These are phyloP conservation scores for Torymus auratus DNA, from an alignment of 2,888 invertebrate genomes.

Conservation along the genomic window DNA sequence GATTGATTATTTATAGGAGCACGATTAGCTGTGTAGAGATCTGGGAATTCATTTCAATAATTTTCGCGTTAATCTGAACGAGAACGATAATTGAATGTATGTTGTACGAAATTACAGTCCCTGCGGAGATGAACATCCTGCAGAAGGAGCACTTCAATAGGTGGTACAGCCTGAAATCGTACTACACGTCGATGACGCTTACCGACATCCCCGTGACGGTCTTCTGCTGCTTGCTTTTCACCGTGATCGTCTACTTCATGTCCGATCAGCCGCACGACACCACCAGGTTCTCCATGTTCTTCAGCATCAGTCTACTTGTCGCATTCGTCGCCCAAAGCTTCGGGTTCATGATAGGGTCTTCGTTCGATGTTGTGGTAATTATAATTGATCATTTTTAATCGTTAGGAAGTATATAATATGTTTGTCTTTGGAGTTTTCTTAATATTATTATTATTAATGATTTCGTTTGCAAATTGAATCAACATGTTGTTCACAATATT, in stretches of 20 bases:
- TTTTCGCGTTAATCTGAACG: too few species aligned
- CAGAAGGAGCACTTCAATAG: slow-evolving; percentile 92
- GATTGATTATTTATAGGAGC: too few species aligned
- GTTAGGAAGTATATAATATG: too few species aligned
- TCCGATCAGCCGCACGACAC: slow-evolving; percentile 91
- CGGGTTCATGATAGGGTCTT: slow-evolving; percentile 94
- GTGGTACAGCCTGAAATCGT: slow-evolving; percentile 92
- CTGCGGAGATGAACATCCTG: slow-evolving; percentile 88
- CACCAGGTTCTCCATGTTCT: slow-evolving; percentile 90
- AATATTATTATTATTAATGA: background rate
- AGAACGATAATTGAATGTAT: too few species aligned
- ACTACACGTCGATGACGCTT: slow-evolving; percentile 86
- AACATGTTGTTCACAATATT: too few species aligned
- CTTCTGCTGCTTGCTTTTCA: slow-evolving; percentile 84
- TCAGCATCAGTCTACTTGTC: slow-evolving; percentile 87
- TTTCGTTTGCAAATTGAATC: background rate
- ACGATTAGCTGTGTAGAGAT: too few species aligned
- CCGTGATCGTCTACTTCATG: slow-evolving; percentile 89
- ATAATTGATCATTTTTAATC: background rate
- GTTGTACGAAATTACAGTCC: slow-evolving; percentile 78
- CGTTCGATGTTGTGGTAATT: slow-evolving; percentile 90
- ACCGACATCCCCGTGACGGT: slow-evolving; percentile 89
- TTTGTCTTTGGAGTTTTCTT: slow-evolving; percentile 3
- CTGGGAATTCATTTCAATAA: too few species aligned
- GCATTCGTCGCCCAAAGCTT: slow-evolving; percentile 95